These are phyloP conservation scores for Takifugu ocellatus DNA, from an alignment of 2,797 vertebrate species.

Conservation along the genomic window DNA sequence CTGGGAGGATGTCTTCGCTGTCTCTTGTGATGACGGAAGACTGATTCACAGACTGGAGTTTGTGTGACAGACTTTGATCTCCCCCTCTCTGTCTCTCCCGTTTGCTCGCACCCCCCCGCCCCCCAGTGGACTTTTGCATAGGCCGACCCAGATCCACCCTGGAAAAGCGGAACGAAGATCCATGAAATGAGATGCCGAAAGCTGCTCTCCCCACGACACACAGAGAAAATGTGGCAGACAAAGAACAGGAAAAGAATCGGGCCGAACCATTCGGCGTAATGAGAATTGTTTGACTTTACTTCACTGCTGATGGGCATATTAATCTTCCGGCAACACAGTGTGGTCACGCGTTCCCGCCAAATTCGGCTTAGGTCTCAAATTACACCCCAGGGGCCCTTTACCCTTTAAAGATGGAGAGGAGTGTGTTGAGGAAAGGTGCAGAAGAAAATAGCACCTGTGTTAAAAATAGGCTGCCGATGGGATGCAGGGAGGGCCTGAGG, in stretches of 20 bases:
- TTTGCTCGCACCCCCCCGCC: constrained; percentile 18
- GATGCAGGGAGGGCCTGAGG: constrained; percentile 18
- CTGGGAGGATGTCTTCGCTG: constrained; percentile 52
- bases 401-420: constrained; percentile 48
- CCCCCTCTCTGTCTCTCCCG: constrained; percentile 43
- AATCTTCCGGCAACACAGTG: constrained; percentile 62
- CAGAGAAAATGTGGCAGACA: constrained; percentile 26
- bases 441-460: constrained; percentile 42
- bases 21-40: constrained; percentile 41
- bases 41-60: constrained; percentile 57
- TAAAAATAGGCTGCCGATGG: not conserved
- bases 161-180: constrained; percentile 54
- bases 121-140: constrained; percentile 56
- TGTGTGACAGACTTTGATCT: constrained; percentile 69
- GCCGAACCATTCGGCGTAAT: constrained; percentile 37
- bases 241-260: constrained; percentile 33
- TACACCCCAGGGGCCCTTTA: constrained; percentile 57
- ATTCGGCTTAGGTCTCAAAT: constrained; percentile 43
- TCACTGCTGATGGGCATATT: constrained; percentile 52
- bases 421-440: constrained; percentile 18
- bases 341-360: constrained; percentile 44
- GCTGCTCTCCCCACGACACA: constrained; percentile 35
- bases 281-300: constrained; percentile 43
- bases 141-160: constrained; percentile 53
- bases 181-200: constrained; percentile 66